Percentiles rank a stretch among this genome's conserved stretches.
These are phyloP conservation scores for Drosophila sturtevanti DNA, from an alignment of 1,140 invertebrate genomes.

Conservation along the genomic window DNA sequence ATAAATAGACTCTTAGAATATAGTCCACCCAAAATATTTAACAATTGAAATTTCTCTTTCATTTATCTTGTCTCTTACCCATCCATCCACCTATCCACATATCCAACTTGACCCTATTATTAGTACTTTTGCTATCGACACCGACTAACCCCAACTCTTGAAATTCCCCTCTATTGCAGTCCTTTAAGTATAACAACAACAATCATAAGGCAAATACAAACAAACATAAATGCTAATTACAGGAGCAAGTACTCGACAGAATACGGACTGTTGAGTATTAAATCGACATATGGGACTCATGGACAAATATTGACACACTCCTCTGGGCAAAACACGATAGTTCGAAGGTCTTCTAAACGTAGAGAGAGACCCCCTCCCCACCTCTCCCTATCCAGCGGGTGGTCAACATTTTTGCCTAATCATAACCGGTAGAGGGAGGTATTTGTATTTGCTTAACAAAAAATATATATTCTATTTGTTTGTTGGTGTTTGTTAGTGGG, in stretches of 20 bases:
- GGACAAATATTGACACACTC: slow-evolving; percentile 69
- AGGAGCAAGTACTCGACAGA: slow-evolving; percentile 42
- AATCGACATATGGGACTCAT: slow-evolving; percentile 70
- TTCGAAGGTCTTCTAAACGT: slow-evolving; percentile 21
- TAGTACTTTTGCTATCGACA: slow-evolving; percentile 43
- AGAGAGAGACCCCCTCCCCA: background rate
- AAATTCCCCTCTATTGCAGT: background rate
- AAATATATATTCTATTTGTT: slow-evolving; percentile 40
- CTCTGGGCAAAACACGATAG: slow-evolving; percentile 6
- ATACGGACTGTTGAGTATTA: slow-evolving; percentile 1
- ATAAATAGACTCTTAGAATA: background rate
- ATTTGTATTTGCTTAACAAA: slow-evolving; percentile 63
- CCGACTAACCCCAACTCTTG: slow-evolving; percentile 1
- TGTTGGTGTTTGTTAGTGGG: slow-evolving; percentile 4
- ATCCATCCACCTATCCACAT: background rate
- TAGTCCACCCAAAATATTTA: background rate
- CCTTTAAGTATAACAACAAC: slow-evolving; percentile 2
- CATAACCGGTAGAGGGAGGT: slow-evolving; percentile 46
- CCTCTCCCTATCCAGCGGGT: slow-evolving; percentile 1
- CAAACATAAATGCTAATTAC: slow-evolving; percentile 78
- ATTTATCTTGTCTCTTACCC: background rate
- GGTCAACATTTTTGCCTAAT: slow-evolving; percentile 72
- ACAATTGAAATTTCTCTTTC: background rate
- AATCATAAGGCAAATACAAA: slow-evolving; percentile 46
- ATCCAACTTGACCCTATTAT: slow-evolving; percentile 38